Conservation (phyloP, 2,797 vertebrate genomes). For the Muraenolepis orangiensis region DNA sequence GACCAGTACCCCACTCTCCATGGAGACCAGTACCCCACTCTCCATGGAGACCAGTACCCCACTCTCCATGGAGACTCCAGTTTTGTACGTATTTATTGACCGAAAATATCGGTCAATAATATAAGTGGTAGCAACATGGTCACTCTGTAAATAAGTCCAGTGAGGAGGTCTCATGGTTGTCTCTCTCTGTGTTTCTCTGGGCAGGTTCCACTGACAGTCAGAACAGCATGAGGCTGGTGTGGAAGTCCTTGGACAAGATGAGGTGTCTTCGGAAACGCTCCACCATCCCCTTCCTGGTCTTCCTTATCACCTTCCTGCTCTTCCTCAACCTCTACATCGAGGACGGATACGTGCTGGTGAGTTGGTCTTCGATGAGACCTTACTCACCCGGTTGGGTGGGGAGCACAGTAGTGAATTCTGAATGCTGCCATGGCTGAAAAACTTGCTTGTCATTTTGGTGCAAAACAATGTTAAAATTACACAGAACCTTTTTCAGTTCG, state of each 20-base stretch:
- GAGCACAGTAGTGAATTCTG: too few relatives aligned
- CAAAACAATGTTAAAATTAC: too few relatives aligned
- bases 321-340: conserved; percentile 97
- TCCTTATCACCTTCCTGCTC: conserved; percentile 90
- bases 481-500: too few relatives aligned
- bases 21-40: too few relatives aligned
- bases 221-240: conserved; percentile 76
- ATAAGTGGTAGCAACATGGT: background rate
- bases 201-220: conserved; percentile 61
- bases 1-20: too few relatives aligned
- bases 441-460: too few relatives aligned
- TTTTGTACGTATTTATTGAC: too few relatives aligned
- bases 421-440: too few relatives aligned
- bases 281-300: conserved; percentile 88
- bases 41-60: too few relatives aligned
- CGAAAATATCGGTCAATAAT: too few relatives aligned
- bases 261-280: conserved; percentile 95
- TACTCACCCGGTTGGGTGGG: too few relatives aligned
- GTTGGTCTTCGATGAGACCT: conserved; percentile 30
- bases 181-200: conserved; percentile 16
- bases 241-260: conserved; percentile 94
- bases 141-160: background rate
- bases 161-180: conserved; percentile 1
- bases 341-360: conserved; percentile 93
- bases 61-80: too few relatives aligned